phyloP scores from a whole-genome alignment of 1,140 invertebrate species.

The Drosophila funebris region DNA sequence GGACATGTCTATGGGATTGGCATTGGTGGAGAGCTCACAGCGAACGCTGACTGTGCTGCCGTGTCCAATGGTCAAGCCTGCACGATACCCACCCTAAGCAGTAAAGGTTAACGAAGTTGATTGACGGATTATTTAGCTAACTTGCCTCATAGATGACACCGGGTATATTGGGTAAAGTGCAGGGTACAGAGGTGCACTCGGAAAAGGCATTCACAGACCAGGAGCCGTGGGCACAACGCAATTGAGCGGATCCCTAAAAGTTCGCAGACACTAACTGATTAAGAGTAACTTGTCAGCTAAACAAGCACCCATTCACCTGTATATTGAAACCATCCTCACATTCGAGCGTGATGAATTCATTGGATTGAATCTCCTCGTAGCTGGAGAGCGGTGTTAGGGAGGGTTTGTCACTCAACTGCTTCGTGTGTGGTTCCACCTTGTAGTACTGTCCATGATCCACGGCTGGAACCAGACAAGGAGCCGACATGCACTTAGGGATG shows the following conservation, averaged over 20 bases:
- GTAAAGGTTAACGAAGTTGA: neutral
- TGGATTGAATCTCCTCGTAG: constrained; percentile 83
- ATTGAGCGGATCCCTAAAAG: constrained; percentile 86
- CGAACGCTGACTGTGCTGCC: constrained; percentile 88
- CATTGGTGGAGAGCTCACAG: constrained; percentile 85
- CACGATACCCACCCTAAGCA: constrained; percentile 87
- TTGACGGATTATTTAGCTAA: neutral
- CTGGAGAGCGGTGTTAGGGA: constrained; percentile 66
- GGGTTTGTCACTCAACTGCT: constrained; percentile 68
- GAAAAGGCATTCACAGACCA: constrained; percentile 90
- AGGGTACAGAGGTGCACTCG: constrained; percentile 91
- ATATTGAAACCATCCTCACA: constrained; percentile 82
- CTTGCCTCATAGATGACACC: constrained; percentile 88
- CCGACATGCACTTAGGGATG: constrained; percentile 89
- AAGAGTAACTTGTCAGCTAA: neutral
- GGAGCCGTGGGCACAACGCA: constrained; percentile 91
- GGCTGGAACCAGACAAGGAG: constrained; percentile 79
- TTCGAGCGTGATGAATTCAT: constrained; percentile 79
- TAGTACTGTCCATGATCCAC: constrained; percentile 81
- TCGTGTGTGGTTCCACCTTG: constrained; percentile 76
- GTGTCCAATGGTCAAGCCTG: constrained; percentile 91
- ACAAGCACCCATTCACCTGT: constrained; percentile 47
- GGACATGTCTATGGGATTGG: constrained; percentile 84
- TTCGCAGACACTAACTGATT: neutral
- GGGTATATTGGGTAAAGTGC: constrained; percentile 88